Percentiles rank a stretch among this genome's conserved stretches.
These are phyloP conservation scores for Atlantisia rogersi DNA, from an alignment of 2,113 vertebrate species.

Conservation along the genomic window DNA sequence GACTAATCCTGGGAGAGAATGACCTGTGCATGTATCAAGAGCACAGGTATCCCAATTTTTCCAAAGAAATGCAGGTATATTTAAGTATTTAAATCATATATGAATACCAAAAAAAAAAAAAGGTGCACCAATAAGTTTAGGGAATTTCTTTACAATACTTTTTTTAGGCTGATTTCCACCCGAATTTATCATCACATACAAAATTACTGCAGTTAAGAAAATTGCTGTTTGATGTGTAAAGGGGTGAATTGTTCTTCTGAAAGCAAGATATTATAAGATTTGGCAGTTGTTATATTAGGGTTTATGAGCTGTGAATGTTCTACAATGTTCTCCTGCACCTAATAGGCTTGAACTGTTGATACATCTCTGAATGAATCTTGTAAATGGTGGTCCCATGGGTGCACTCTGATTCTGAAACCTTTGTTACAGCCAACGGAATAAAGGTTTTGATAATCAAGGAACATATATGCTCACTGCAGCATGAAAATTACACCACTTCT, in stretches of 20 bases:
- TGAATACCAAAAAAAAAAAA: not conserved
- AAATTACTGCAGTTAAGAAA: conserved; percentile 57
- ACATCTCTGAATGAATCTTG: conserved; percentile 11
- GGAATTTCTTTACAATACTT: not conserved
- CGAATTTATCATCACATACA: not conserved
- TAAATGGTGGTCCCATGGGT: not conserved
- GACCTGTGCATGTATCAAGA: not conserved
- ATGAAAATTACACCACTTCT: not conserved
- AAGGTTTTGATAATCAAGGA: conserved; percentile 10
- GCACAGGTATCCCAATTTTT: not conserved
- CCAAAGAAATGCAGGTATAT: not conserved
- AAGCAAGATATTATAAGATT: not conserved
- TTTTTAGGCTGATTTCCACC: not conserved
- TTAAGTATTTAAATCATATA: not conserved
- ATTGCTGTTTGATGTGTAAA: conserved; percentile 50
- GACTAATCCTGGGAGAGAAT: conserved; percentile 35
- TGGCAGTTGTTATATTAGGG: not conserved
- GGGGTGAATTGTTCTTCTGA: conserved; percentile 49
- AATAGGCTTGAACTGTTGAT: not conserved
- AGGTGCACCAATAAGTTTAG: not conserved
- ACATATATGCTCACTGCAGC: not conserved
- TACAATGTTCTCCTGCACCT: conserved; percentile 23
- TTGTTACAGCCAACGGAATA: conserved; percentile 32
- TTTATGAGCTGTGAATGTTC: conserved; percentile 49
- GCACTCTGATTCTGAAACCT: not conserved